These are phyloP conservation scores for Empidonax traillii DNA, from an alignment of 2,113 vertebrate species.

Conservation along the genomic window DNA sequence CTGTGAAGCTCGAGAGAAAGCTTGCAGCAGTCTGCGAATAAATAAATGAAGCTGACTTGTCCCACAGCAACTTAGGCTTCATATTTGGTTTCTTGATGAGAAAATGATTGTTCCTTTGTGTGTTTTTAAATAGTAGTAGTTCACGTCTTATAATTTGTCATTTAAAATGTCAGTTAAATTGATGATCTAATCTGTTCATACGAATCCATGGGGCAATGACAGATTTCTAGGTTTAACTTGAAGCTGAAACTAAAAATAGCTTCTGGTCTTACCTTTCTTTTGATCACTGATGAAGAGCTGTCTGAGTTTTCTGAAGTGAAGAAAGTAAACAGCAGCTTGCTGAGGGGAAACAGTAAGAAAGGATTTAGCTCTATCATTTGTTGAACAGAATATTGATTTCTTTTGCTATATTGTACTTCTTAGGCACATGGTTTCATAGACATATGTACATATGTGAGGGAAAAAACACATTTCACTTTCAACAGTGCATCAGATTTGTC, in stretches of 20 bases:
- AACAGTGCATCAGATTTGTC: background rate
- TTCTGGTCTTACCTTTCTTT: background rate
- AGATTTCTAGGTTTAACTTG: constrained; percentile 5
- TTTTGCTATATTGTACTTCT: background rate
- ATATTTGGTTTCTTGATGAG: constrained; percentile 6
- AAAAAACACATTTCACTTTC: background rate
- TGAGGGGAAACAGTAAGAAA: background rate
- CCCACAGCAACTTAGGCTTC: background rate
- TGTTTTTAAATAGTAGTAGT: constrained; percentile 30
- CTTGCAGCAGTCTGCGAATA: background rate
- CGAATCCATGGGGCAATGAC: constrained; percentile 3
- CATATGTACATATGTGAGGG: background rate
- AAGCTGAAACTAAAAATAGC: constrained; percentile 12
- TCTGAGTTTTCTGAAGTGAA: background rate
- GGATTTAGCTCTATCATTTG: background rate
- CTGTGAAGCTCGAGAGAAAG: background rate
- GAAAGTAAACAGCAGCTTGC: background rate
- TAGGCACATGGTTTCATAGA: background rate
- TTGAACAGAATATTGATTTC: background rate
- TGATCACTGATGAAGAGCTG: background rate
- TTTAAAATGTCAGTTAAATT: constrained; percentile 35
- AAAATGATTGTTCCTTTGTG: constrained; percentile 5
- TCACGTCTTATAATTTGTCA: background rate
- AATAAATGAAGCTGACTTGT: background rate
- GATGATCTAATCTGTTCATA: constrained; percentile 18